phyloP scores from a whole-genome alignment of 2,888 invertebrate genomes.

The Drosophila setosimentum region DNA sequence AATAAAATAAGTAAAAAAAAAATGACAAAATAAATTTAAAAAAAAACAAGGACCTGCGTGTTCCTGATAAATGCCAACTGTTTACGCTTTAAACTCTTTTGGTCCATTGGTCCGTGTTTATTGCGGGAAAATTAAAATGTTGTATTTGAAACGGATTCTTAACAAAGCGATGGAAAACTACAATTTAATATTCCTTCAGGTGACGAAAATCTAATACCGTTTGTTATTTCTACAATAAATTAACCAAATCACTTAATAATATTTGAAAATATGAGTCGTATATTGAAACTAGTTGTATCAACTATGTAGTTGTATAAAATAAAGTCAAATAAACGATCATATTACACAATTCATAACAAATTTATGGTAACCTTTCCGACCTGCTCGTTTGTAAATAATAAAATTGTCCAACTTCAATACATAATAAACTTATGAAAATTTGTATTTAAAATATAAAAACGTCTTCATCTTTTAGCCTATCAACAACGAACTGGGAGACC shows the following conservation, averaged over 20 bases:
- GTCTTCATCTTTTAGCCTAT: not conserved
- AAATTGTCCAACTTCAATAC: not conserved
- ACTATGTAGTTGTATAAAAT: not conserved
- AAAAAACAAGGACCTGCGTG: not conserved
- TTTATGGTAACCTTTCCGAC: not conserved
- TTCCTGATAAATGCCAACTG: not conserved
- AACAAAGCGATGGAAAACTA: not conserved
- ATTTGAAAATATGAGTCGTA: not conserved
- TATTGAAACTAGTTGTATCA: not conserved
- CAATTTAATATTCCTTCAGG: not conserved
- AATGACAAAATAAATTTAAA: not conserved
- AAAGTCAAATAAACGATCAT: not conserved
- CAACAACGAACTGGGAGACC: not conserved
- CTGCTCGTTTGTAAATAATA: not conserved
- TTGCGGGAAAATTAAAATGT: not conserved
- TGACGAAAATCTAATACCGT: not conserved
- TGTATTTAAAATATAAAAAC: not conserved
- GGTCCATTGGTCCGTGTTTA: constrained; percentile 1
- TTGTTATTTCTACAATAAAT: not conserved
- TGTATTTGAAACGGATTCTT: too few relatives aligned
- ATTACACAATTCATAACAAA: not conserved
- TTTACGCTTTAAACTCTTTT: not conserved
- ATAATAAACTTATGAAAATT: not conserved
- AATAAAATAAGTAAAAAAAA: constrained; percentile 5
- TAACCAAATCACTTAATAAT: not conserved